phyloP scores from a whole-genome alignment of 1,140 invertebrate species.

The Saxidomus purpurata region DNA sequence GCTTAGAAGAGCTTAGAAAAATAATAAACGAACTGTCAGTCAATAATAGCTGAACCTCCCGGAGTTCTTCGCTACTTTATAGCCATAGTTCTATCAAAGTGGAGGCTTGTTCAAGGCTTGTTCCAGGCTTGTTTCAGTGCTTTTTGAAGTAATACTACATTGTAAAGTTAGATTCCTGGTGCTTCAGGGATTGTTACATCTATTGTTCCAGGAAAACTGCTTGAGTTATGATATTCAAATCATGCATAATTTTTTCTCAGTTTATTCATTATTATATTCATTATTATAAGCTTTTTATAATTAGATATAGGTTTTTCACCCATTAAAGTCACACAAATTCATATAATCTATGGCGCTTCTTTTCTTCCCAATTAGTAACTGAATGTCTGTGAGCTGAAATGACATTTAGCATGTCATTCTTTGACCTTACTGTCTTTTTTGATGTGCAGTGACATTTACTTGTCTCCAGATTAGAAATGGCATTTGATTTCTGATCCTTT shows the following conservation, averaged over 20 bases:
- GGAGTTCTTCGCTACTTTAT: background rate
- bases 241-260: too few species aligned
- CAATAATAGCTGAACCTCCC: background rate
- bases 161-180: background rate
- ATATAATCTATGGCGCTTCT: too few species aligned
- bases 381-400: background rate
- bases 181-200: background rate
- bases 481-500: too few species aligned
- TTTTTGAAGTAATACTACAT: background rate
- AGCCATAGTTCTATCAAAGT: background rate
- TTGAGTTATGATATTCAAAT: background rate
- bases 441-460: too few species aligned
- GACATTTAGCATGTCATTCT: background rate
- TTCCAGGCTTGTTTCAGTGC: too few species aligned
- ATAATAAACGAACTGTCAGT: constrained; percentile 30
- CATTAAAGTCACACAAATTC: too few species aligned
- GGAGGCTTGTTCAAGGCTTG: background rate
- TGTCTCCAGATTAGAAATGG: too few species aligned
- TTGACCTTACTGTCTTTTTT: too few species aligned
- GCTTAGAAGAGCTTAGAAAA: background rate
- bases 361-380: too few species aligned
- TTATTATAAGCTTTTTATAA: too few species aligned
- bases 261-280: too few species aligned
- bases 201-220: background rate
- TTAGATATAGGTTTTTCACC: too few species aligned